Conservation (phyloP, 2,113 vertebrate genomes). For the Grammomys dolichurus region DNA sequence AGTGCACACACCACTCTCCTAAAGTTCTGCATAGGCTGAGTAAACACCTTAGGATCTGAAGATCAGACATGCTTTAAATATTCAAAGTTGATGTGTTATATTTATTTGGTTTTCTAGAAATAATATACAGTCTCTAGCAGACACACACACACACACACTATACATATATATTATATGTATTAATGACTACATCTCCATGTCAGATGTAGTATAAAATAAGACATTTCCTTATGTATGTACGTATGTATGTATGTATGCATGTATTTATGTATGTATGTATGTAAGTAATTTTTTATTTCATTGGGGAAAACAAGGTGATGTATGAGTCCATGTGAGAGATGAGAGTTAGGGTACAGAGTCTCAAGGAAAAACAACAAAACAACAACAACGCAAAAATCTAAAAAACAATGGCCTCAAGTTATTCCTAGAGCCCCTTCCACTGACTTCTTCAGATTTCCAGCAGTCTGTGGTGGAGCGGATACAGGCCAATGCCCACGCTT, state of each 20-base stretch:
- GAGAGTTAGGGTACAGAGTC: not conserved
- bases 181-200: not conserved
- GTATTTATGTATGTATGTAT: too few species aligned
- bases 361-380: not conserved
- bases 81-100: not conserved
- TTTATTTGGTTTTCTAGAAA: constrained; percentile 32
- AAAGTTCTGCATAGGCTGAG: not conserved
- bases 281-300: not conserved
- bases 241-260: too few species aligned
- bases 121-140: not conserved
- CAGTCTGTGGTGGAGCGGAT: accelerated
- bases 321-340: not conserved
- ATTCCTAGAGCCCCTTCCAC: not conserved
- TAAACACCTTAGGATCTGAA: not conserved
- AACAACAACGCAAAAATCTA: not conserved
- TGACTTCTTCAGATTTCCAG: not conserved
- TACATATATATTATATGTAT: too few species aligned
- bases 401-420: not conserved
- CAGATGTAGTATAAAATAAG: too few species aligned
- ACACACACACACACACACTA: not conserved
- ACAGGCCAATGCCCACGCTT: accelerated
- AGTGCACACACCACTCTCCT: accelerated
- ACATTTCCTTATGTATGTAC: not conserved
- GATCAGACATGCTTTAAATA: not conserved
- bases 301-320: not conserved